Base-by-base conservation (phyloP, 2,113 vertebrate species). In the Brevimyrus niger region DNA sequence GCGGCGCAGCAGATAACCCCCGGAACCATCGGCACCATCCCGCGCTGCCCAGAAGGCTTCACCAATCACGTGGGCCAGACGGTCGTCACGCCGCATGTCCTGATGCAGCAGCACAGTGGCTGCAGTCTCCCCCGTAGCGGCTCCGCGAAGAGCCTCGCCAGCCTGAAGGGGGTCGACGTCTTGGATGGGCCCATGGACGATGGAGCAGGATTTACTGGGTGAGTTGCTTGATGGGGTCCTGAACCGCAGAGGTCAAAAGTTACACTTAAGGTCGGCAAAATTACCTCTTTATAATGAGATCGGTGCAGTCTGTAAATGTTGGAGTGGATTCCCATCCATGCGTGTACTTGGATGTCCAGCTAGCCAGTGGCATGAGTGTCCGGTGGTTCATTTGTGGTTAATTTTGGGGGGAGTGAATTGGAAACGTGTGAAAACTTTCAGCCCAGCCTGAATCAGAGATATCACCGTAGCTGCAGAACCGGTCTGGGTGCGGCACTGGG, bases 81-180 rank as follows among this genome's bases (percentile, higher is more conserved):
- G 1, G 11, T 23, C 5, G 48, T 19, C 15, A 31, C 27, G 85
- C 11, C 85, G 11, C 27, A 6, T 6, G 1, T 87, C 11, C 46
- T 51, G 48, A n/a, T 27, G 21, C 85, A 94, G 61, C 90, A 93
- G 91, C 93, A 91, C 19, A 42, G 35, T 10, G 87, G 87, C 2
- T 42, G 61, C 92, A 93, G 47, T 90, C 4, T 96, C 38, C 95
- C 95, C 89, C 95, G 98, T 31, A 95, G 96, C 0, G 95, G 96
- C 88, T 96, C 97, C 0, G 31, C 95, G 17, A 97, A 95, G 90
- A 98, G 93, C 90, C 91, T 98, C 5, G 95, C 96, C 0, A 98
- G 98, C 50, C 92, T 97, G n/a, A 92, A 55, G 0, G 94, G 96
- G 47, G 55, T 92, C 85, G 97, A 97, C 88, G 92, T 97, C 93